Percentiles rank a stretch among this genome's conserved stretches.
Evolutionary conservation across 2,113 vertebrate genomes (phyloP).

Genomic region (Calonectris borealis): DNA sequence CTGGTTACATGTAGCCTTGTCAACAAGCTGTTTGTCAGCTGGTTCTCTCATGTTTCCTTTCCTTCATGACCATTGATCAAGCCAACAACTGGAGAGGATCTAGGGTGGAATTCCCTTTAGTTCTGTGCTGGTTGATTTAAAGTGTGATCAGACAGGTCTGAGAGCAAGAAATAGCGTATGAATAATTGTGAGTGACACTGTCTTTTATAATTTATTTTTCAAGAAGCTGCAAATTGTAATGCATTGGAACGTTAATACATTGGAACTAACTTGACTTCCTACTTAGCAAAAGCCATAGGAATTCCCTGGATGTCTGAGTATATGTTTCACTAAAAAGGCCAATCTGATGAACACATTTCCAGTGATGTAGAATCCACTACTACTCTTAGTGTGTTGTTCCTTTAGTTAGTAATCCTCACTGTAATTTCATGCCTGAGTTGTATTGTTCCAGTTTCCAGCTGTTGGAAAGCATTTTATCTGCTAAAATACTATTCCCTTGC

Average conservation of each 20-base stretch:
- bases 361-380: neutral
- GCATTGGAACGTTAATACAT: neutral
- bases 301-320: slow-evolving; percentile 25
- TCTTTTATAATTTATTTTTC: slow-evolving; percentile 1
- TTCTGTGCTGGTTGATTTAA: slow-evolving; percentile 7
- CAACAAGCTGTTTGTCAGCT: slow-evolving; percentile 44
- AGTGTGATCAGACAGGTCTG: neutral
- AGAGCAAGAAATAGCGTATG: neutral
- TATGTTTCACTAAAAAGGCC: slow-evolving; percentile 1
- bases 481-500: slow-evolving; percentile 6
- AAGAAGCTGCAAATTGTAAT: slow-evolving; percentile 12
- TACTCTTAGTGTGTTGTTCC: neutral
- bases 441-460: slow-evolving; percentile 14
- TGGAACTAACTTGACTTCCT: slow-evolving; percentile 42
- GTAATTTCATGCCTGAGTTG: slow-evolving; percentile 32
- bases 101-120: slow-evolving; percentile 6
- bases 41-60: neutral
- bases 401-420: neutral
- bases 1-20: slow-evolving; percentile 20
- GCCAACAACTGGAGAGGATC: neutral
- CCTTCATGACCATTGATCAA: neutral
- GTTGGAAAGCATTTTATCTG: slow-evolving; percentile 27
- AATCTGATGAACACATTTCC: slow-evolving; percentile 16
- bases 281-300: slow-evolving; percentile 14
- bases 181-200: neutral